Conservation (phyloP, 92 coral and sea anemone species). For the Heteractis magnifica region DNA sequence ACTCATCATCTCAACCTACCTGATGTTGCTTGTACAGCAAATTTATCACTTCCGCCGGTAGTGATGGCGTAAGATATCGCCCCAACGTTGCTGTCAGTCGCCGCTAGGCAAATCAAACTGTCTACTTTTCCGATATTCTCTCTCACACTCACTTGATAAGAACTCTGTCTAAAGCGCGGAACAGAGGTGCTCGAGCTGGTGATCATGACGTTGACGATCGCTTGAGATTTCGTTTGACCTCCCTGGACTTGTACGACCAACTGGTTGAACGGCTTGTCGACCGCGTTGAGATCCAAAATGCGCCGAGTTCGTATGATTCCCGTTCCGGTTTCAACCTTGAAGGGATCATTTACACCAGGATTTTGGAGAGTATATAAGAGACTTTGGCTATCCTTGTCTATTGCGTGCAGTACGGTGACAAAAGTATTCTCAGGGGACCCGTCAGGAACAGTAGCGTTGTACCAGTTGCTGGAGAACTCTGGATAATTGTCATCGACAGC, state of each 20-base stretch:
- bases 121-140: slow-evolving; percentile 65
- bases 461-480: slow-evolving; percentile 52
- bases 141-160: slow-evolving; percentile 44
- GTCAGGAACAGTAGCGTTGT: slow-evolving; percentile 63
- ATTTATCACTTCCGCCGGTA: slow-evolving; percentile 41
- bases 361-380: slow-evolving; percentile 25
- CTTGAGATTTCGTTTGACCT: slow-evolving; percentile 38
- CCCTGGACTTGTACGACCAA: slow-evolving; percentile 43
- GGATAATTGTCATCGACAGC: slow-evolving; percentile 65
- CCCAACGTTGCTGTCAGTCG: slow-evolving; percentile 53
- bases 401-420: slow-evolving; percentile 68
- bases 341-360: slow-evolving; percentile 37
- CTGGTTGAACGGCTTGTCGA: slow-evolving; percentile 45
- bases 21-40: slow-evolving; percentile 51
- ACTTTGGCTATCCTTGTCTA: slow-evolving; percentile 54
- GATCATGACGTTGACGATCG: slow-evolving; percentile 55
- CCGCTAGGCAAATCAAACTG: slow-evolving; percentile 77
- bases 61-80: slow-evolving; percentile 57
- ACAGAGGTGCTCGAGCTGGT: slow-evolving; percentile 27
- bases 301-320: slow-evolving; percentile 71
- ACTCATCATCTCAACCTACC: slow-evolving; percentile 34
- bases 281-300: slow-evolving; percentile 28
- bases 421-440: slow-evolving; percentile 70
- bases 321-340: slow-evolving; percentile 45
- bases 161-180: slow-evolving; percentile 44